Percentiles rank a stretch among this genome's conserved stretches.
Evolutionary conservation across 2,797 vertebrate species (phyloP).

Genomic region (Propithecus perrieri): DNA sequence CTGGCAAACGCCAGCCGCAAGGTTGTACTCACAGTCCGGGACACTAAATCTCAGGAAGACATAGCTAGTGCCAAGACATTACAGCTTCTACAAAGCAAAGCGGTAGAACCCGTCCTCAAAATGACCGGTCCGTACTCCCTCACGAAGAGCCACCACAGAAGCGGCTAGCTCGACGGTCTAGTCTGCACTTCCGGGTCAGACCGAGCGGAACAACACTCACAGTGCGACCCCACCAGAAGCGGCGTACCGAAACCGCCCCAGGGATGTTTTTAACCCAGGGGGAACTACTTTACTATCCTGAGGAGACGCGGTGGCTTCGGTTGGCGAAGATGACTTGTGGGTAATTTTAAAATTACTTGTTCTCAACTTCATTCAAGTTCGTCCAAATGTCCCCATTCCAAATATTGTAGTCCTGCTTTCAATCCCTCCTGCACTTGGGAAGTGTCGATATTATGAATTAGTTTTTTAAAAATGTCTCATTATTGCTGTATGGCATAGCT

Average conservation of each 20-base stretch:
- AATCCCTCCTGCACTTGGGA: background rate
- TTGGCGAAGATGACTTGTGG: background rate
- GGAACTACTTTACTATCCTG: accelerated
- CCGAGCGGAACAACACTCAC: accelerated
- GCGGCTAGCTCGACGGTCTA: accelerated
- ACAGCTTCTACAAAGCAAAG: background rate
- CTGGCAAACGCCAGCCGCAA: accelerated
- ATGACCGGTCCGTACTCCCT: background rate
- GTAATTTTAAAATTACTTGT: background rate
- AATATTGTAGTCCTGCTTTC: background rate
- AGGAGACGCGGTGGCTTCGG: background rate
- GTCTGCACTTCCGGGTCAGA: background rate
- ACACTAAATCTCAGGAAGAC: background rate
- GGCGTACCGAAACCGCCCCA: accelerated
- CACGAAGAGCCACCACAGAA: background rate
- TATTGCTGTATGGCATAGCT: background rate
- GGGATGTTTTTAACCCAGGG: background rate
- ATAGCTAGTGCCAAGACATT: background rate
- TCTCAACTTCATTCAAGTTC: background rate
- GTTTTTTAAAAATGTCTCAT: background rate
- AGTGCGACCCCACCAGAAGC: background rate
- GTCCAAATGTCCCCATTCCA: background rate
- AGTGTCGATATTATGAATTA: background rate
- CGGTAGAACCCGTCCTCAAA: background rate
- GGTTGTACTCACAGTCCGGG: accelerated